A percentile compares a stretch with the other conserved stretches of the same genome.
phyloP scores from a whole-genome alignment of 2,888 invertebrate genomes.

The Iselma pallidipennis region DNA sequence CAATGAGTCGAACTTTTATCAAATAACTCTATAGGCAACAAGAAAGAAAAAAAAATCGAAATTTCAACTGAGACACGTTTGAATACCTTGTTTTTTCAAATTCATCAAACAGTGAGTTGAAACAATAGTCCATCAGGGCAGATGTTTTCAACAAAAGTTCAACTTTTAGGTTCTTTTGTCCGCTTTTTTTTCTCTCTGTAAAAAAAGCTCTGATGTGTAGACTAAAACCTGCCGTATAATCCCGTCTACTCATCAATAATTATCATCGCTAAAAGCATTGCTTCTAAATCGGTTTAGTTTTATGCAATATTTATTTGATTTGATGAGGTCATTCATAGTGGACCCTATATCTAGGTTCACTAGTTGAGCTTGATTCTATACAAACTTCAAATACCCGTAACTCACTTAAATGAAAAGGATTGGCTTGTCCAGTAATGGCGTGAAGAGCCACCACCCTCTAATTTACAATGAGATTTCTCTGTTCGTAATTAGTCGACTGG shows the following conservation, averaged over 20 bases:
- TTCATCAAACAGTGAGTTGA: no score
- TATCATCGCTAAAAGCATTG: constrained; percentile 50
- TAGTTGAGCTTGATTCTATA: background rate
- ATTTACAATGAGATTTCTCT: constrained; percentile 42
- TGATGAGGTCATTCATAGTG: constrained; percentile 39
- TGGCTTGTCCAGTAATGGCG: constrained; percentile 29
- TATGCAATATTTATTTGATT: constrained; percentile 50
- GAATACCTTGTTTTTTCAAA: no score
- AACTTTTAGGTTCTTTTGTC: no score
- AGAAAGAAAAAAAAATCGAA: no score
- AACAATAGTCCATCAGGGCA: no score
- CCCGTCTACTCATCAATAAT: constrained; percentile 49
- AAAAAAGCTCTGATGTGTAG: no score
- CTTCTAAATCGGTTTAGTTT: constrained; percentile 52
- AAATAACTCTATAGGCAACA: no score
- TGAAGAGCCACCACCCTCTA: constrained; percentile 34
- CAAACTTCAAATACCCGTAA: constrained; percentile 2
- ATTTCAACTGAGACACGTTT: no score
- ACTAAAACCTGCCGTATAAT: constrained; percentile 34
- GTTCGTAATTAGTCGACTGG: constrained; percentile 37
- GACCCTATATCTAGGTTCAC: constrained; percentile 21
- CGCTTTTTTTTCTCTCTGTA: no score
- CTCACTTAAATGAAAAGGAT: constrained; percentile 17
- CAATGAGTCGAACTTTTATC: no score
- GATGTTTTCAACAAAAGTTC: no score